Evolutionary conservation across 1,140 invertebrate species (phyloP), one percentile per base, ranked within the genome.

Genomic region (Pogonomyrmex californicus): DNA sequence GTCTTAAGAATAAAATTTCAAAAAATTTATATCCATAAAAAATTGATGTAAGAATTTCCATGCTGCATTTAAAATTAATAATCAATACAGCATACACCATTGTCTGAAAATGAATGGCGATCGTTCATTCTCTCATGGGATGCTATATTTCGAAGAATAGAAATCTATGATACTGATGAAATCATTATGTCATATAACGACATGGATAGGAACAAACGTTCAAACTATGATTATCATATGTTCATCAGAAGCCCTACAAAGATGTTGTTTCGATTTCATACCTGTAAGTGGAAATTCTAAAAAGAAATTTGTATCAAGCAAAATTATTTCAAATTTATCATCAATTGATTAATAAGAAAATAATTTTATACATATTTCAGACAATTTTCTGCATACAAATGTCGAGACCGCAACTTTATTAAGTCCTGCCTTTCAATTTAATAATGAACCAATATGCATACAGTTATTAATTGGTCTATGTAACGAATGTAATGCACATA

Each of bases 401-500:
- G 1, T 41, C 0, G 2, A 44, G 0, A n/a, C 51, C 9, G 73
- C 86, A 44, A 36, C 38, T 17, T 71, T 92, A 23, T 65, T 5
- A 0, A 92, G 86, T 58, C 62, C 85, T 7, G 6, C 7, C 14
- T 44, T 89, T 0, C 4, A 12, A n/a, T 0, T 81, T 1, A 9
- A 33, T 17, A 12, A 73, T 9, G 1, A 1, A 3, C 75, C 51
- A 0, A 47, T 92, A 5, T 92, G 91, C 41, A 2, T 92, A 17
- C 85, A 92, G 62, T 68, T 92, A 38, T 14, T 83, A 2, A 54
- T 92, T 36, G 91, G 90, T 1, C 58, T 92, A 0, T 92, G 91
- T 33, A 12, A 58, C 7, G 51, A 86, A 17, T 92, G 91, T 23
- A 0, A 75, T 9, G 60, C 90, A n/a, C 1, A 87, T n/a, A 10